Percentiles rank a stretch among this genome's conserved stretches.
phyloP scores from a whole-genome alignment of 2,888 invertebrate genomes.

The Germaria angustata region DNA sequence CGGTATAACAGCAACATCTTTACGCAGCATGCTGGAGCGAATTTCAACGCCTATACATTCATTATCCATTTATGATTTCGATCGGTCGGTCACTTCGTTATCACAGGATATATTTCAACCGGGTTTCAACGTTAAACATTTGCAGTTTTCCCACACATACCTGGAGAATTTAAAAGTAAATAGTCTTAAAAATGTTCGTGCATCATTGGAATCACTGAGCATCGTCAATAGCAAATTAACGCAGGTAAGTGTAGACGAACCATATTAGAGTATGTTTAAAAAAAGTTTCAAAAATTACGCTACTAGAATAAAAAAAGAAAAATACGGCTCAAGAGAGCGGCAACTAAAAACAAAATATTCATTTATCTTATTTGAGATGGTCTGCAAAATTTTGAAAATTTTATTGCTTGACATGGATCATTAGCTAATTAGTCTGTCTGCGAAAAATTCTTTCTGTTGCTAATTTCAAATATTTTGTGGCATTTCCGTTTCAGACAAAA shows the following conservation, averaged over 20 bases:
- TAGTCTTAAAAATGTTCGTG: slow-evolving; percentile 86
- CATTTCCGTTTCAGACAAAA: no score
- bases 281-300: no score
- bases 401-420: no score
- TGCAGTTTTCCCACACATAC: slow-evolving; percentile 89
- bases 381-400: no score
- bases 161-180: slow-evolving; percentile 87
- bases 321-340: no score
- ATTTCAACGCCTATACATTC: slow-evolving; percentile 88
- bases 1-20: slow-evolving; percentile 87
- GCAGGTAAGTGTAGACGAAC: slow-evolving; percentile 79
- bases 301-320: no score
- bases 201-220: slow-evolving; percentile 88
- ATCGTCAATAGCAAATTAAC: slow-evolving; percentile 86
- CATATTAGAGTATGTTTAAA: no score
- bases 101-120: slow-evolving; percentile 88
- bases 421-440: no score
- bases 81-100: slow-evolving; percentile 88
- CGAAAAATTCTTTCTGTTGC: no score
- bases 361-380: no score
- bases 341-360: no score
- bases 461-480: no score
- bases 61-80: slow-evolving; percentile 92
- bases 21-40: slow-evolving; percentile 87
- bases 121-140: slow-evolving; percentile 84